phyloP scores from a whole-genome alignment of 2,888 invertebrate genomes.

The Colletes collaris region DNA sequence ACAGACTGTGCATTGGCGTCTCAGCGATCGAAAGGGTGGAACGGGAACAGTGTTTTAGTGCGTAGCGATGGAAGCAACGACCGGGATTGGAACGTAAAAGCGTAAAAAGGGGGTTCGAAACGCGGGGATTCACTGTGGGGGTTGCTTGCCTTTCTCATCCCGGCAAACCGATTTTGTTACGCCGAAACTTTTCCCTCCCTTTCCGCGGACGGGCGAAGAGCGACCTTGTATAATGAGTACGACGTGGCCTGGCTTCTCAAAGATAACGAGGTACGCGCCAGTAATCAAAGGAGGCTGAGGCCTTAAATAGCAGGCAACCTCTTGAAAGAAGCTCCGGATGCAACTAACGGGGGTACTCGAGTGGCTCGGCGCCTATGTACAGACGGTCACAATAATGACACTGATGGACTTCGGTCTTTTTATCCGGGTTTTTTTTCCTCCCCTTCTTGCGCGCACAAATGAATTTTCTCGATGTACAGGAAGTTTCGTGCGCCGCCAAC shows the following conservation, averaged over 20 bases:
- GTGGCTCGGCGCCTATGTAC: slow-evolving; percentile 5
- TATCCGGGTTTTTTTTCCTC: not conserved
- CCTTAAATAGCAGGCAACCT: slow-evolving; percentile 59
- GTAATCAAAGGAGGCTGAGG: slow-evolving; percentile 70
- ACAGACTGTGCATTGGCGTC: no score
- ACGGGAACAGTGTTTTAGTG: slow-evolving; percentile 21
- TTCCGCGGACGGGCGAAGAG: slow-evolving; percentile 8
- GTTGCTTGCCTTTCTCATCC: slow-evolving; percentile 22
- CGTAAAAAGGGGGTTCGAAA: not conserved
- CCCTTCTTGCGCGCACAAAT: no score
- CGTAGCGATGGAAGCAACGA: not conserved
- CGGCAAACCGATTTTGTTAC: slow-evolving; percentile 36
- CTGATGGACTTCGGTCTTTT: slow-evolving; percentile 12
- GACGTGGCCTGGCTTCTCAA: slow-evolving; percentile 54
- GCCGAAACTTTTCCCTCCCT: slow-evolving; percentile 31
- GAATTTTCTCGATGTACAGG: no score
- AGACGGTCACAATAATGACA: slow-evolving; percentile 23
- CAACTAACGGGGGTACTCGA: slow-evolving; percentile 20
- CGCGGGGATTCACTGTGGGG: slow-evolving; percentile 1
- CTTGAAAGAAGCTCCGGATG: slow-evolving; percentile 58
- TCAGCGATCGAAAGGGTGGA: not conserved
- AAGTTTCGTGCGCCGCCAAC: no score
- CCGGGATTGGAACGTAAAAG: not conserved
- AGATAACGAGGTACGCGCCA: slow-evolving; percentile 72
- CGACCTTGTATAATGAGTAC: slow-evolving; percentile 49